These are phyloP conservation scores for Conops quadrifasciatus DNA, from an alignment of 2,888 invertebrate species.

Conservation along the genomic window DNA sequence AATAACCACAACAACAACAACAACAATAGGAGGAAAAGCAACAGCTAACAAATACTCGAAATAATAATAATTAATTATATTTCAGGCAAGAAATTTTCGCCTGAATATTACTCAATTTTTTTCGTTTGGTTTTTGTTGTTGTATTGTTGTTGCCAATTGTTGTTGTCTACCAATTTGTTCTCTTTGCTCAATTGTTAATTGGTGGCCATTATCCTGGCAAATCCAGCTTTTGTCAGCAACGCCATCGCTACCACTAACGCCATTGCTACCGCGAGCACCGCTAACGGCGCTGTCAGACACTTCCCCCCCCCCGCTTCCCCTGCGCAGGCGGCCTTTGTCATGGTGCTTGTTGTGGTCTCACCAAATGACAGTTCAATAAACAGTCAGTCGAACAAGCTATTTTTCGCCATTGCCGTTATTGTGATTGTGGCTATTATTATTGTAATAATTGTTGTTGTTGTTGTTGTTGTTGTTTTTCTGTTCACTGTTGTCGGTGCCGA, in stretches of 20 bases:
- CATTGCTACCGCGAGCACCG: too few species aligned
- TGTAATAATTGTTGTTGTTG: constrained; percentile 16
- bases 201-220: constrained; percentile 40
- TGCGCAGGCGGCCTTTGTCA: too few species aligned
- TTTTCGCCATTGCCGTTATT: constrained; percentile 1
- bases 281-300: too few species aligned
- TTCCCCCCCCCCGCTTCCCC: too few species aligned
- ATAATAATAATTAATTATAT: constrained; percentile 1
- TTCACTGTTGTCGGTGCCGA: too few species aligned
- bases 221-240: constrained; percentile 29
- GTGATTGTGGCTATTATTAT: constrained; percentile 21
- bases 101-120: not conserved
- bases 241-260: too few species aligned
- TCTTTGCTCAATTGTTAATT: constrained; percentile 31
- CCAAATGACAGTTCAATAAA: constrained; percentile 34
- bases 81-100: not conserved
- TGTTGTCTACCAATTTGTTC: constrained; percentile 28
- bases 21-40: not conserved
- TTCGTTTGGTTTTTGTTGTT: not conserved
- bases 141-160: constrained; percentile 1
- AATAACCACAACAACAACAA: too few species aligned
- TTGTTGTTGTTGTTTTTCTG: not conserved
- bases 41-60: not conserved
- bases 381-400: constrained; percentile 16
- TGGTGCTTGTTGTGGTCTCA: constrained; percentile 21